Conservation (phyloP, 2,113 vertebrate species). For the Oostethus manadensis region DNA sequence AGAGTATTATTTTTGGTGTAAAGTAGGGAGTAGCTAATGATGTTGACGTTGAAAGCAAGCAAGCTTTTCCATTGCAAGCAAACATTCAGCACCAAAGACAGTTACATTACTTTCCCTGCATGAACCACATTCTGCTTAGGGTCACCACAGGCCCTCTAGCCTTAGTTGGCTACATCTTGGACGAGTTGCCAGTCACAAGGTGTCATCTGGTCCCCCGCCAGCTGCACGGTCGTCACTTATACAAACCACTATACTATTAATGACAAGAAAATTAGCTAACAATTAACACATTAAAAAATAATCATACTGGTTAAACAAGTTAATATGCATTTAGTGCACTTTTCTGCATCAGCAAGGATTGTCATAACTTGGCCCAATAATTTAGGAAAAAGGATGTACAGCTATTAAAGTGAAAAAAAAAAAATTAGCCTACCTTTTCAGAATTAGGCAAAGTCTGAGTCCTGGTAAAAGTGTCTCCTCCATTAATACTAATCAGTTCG, state of each 20-base stretch:
- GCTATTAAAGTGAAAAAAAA: neutral
- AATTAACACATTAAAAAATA: too few relatives aligned
- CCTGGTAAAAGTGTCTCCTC: constrained; percentile 24
- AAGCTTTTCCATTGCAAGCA: neutral
- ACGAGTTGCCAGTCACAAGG: too few relatives aligned
- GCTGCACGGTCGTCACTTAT: neutral
- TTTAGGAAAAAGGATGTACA: neutral
- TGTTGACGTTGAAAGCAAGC: neutral
- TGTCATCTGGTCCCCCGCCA: too few relatives aligned
- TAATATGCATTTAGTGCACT: too few relatives aligned
- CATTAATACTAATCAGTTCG: constrained; percentile 43
- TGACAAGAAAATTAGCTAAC: too few relatives aligned
- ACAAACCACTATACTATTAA: too few relatives aligned
- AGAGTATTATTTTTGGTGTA: neutral
- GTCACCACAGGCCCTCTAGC: too few relatives aligned
- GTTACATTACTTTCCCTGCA: neutral
- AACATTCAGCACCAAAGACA: neutral
- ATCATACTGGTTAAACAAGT: too few relatives aligned
- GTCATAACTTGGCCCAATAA: neutral
- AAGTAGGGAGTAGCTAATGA: neutral
- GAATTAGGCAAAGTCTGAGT: constrained; percentile 17
- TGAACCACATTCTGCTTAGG: too few relatives aligned
- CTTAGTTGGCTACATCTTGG: neutral
- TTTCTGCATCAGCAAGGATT: too few relatives aligned
- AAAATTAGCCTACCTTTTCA: constrained; percentile 22